Evolutionary conservation across 1,140 invertebrate species (phyloP).

Genomic region (Mycetomoellerius zeteki): DNA sequence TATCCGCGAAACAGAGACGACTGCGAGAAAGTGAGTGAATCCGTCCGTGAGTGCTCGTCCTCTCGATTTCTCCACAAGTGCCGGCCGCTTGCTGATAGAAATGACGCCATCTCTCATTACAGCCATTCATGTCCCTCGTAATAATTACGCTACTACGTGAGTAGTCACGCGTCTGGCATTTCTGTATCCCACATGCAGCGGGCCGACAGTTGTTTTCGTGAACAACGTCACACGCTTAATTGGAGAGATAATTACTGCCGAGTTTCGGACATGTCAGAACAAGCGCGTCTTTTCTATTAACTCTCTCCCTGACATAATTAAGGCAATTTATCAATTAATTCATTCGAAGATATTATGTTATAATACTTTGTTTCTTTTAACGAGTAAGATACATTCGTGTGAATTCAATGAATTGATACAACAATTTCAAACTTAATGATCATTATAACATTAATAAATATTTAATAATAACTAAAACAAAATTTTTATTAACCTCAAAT

Average conservation of each 20-base stretch:
- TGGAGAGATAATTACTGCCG: constrained; percentile 40
- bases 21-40: constrained; percentile 56
- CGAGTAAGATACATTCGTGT: neutral
- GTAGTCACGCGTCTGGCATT: constrained; percentile 58
- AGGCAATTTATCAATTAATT: constrained; percentile 59
- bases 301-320: constrained; percentile 40
- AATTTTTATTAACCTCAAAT: neutral
- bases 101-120: constrained; percentile 78
- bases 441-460: neutral
- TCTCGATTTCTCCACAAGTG: constrained; percentile 61
- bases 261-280: constrained; percentile 33
- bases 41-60: constrained; percentile 18
- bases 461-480: neutral
- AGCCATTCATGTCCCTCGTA: constrained; percentile 68
- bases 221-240: constrained; percentile 47
- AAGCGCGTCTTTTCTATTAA: neutral
- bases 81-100: constrained; percentile 47
- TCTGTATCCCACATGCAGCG: constrained; percentile 27
- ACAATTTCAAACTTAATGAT: neutral
- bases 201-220: constrained; percentile 38
- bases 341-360: neutral
- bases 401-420: neutral
- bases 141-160: constrained; percentile 75
- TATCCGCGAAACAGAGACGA: constrained; percentile 35
- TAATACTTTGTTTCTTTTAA: neutral